phyloP scores from a whole-genome alignment of 2,113 vertebrate genomes.

The Tachysurus vachellii region DNA sequence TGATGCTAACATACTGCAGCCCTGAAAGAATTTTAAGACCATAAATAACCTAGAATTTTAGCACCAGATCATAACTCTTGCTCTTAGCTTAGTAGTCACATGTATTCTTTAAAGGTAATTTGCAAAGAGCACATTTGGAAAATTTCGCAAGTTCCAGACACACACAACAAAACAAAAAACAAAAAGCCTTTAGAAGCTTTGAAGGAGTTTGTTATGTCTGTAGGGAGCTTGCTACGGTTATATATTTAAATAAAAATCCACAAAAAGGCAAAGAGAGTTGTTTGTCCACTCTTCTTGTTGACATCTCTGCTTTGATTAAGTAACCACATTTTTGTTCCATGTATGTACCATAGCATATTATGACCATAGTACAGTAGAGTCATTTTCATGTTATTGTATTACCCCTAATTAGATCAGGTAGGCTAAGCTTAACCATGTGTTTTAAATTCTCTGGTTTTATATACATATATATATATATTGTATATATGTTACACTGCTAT shows the following conservation, averaged over 20 bases:
- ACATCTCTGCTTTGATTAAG: neutral
- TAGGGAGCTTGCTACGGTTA: neutral
- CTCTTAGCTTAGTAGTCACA: neutral
- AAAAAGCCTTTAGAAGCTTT: neutral
- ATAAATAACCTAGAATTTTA: neutral
- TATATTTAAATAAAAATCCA: neutral
- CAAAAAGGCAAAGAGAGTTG: neutral
- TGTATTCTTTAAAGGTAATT: neutral
- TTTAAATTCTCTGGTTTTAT: neutral
- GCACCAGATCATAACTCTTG: neutral
- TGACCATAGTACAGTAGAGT: constrained; percentile 18
- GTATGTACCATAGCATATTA: neutral
- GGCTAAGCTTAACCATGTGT: constrained; percentile 25
- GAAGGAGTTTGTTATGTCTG: neutral
- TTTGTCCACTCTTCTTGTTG: neutral
- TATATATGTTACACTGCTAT: too few species aligned
- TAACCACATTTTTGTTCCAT: neutral
- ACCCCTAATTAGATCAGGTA: constrained; percentile 56
- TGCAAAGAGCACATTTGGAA: too few species aligned
- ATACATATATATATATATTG: too few species aligned
- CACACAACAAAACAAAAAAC: neutral
- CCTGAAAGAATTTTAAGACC: neutral
- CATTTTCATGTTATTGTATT: constrained; percentile 34
- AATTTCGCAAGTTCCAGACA: neutral
- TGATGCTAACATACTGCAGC: neutral